These are phyloP conservation scores for Pollenia angustigena DNA, from an alignment of 2,888 invertebrate genomes.

Conservation along the genomic window DNA sequence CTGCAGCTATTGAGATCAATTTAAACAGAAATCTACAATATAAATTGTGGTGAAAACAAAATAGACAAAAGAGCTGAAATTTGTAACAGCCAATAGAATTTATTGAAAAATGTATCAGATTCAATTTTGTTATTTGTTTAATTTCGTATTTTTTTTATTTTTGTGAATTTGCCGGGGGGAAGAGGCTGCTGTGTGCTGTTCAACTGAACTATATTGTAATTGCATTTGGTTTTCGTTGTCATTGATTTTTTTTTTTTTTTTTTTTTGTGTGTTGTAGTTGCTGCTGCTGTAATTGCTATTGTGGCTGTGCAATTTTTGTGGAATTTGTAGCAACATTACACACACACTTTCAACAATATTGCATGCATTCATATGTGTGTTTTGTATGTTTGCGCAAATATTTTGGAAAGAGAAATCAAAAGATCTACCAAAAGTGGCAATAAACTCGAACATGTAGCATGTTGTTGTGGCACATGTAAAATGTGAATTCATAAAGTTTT, in stretches of 20 bases:
- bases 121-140: conserved; percentile 38
- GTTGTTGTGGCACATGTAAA: conserved; percentile 67
- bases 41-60: not conserved
- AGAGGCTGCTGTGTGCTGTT: conserved; percentile 11
- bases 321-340: conserved; percentile 50
- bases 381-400: conserved; percentile 37
- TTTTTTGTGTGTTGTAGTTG: not conserved
- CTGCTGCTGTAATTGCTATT: conserved; percentile 56
- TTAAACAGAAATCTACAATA: conserved; percentile 3
- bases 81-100: conserved; percentile 27
- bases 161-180: not conserved
- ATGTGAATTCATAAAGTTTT: conserved; percentile 44
- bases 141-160: conserved; percentile 5
- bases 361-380: not conserved
- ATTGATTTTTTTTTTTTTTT: conserved; percentile 31
- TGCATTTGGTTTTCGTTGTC: conserved; percentile 54
- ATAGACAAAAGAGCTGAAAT: conserved; percentile 4
- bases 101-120: conserved; percentile 42
- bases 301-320: conserved; percentile 55
- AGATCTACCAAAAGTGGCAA: conserved; percentile 70
- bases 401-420: conserved; percentile 64
- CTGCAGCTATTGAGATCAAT: conserved; percentile 10
- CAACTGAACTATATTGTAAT: conserved; percentile 57
- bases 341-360: conserved; percentile 26
- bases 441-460: conserved; percentile 70